These are phyloP conservation scores for Drosophila atroscutellata DNA, from an alignment of 2,888 invertebrate species.

Conservation along the genomic window DNA sequence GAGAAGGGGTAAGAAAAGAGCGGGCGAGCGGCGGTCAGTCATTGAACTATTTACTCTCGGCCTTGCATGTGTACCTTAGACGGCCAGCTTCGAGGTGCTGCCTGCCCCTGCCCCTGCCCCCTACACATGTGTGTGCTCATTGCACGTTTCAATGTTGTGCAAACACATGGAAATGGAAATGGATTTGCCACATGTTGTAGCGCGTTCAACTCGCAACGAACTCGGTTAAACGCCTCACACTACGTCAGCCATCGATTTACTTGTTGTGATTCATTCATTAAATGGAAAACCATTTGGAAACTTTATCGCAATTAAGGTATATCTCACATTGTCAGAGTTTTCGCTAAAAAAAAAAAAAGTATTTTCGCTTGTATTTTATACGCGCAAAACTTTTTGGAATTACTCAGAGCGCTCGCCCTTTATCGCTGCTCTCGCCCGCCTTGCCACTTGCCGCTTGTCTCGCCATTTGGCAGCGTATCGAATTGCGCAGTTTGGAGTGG, in stretches of 20 bases:
- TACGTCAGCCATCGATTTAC: slow-evolving; percentile 34
- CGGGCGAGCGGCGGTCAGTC: slow-evolving; percentile 57
- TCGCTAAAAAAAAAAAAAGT: slow-evolving; percentile 30
- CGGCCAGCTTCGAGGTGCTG: slow-evolving; percentile 6
- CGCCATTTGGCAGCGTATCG: slow-evolving; percentile 34
- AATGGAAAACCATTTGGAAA: slow-evolving; percentile 38
- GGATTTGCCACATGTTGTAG: slow-evolving; percentile 61
- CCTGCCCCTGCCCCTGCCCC: too few relatives aligned
- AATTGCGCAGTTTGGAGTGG: slow-evolving; percentile 61
- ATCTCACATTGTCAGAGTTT: slow-evolving; percentile 18
- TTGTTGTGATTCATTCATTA: slow-evolving; percentile 40
- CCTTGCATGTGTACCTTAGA: slow-evolving; percentile 55
- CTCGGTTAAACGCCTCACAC: slow-evolving; percentile 13
- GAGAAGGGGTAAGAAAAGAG: slow-evolving; percentile 2
- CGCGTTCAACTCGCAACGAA: slow-evolving; percentile 27
- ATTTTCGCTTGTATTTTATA: slow-evolving; percentile 17
- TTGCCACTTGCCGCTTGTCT: slow-evolving; percentile 5
- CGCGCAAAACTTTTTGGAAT: slow-evolving; percentile 47
- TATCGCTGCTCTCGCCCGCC: slow-evolving; percentile 5
- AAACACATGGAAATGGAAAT: slow-evolving; percentile 69
- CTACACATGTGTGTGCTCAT: slow-evolving; percentile 29
- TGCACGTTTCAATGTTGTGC: slow-evolving; percentile 66
- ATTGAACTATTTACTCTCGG: slow-evolving; percentile 77
- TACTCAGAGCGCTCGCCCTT: slow-evolving; percentile 9
- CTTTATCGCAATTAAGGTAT: slow-evolving; percentile 47